phyloP scores from a whole-genome alignment of 2,888 invertebrate species.

The Callosobruchus maculatus region DNA sequence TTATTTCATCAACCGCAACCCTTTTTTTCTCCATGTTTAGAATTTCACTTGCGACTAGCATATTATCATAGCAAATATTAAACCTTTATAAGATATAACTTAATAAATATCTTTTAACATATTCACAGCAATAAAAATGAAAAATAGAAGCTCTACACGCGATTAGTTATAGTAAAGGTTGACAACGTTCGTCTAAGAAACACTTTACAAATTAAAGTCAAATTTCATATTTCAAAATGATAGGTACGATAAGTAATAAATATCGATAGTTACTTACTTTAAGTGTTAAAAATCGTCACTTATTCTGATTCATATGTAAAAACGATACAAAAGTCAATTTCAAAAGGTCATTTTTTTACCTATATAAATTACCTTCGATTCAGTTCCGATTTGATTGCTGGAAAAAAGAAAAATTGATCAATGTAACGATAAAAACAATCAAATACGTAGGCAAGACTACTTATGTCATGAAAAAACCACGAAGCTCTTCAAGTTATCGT shows the following conservation, averaged over 20 bases:
- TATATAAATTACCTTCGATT: conserved; percentile 76
- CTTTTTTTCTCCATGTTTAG: too few relatives aligned
- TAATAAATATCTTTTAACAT: background rate
- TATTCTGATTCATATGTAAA: conserved; percentile 35
- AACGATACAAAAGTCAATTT: conserved; percentile 32
- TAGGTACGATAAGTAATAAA: background rate
- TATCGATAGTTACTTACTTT: conserved; percentile 21
- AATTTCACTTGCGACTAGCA: too few relatives aligned
- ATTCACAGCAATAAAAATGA: background rate
- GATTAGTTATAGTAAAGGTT: background rate
- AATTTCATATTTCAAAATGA: background rate
- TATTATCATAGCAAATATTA: background rate
- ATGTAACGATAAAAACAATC: too few relatives aligned
- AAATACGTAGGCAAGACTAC: too few relatives aligned
- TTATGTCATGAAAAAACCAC: too few relatives aligned
- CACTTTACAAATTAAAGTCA: background rate
- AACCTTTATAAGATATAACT: background rate
- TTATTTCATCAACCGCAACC: too few relatives aligned
- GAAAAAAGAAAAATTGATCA: conserved; percentile 41
- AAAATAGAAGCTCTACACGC: background rate
- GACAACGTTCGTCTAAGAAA: background rate
- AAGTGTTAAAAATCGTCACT: conserved; percentile 34
- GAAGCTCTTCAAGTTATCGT: too few relatives aligned
- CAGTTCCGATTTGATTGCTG: conserved; percentile 86
- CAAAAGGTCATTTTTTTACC: conserved; percentile 4